phyloP scores from a whole-genome alignment of 2,113 vertebrate genomes.

The Nannospalax galili region DNA sequence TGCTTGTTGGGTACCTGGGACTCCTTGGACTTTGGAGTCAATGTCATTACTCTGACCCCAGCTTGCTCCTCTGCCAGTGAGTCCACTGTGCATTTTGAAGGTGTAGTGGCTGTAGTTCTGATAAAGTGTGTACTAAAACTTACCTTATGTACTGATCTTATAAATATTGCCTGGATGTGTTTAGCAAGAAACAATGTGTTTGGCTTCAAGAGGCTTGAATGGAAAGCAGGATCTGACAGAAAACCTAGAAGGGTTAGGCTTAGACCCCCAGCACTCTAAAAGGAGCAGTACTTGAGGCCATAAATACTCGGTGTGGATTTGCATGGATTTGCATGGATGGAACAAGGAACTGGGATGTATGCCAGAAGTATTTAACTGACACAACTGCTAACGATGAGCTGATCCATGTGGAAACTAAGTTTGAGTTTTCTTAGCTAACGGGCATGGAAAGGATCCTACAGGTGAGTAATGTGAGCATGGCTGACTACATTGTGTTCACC shows the following conservation, averaged over 20 bases:
- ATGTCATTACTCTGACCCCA: accelerated
- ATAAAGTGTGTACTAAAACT: background rate
- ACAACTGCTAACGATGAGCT: background rate
- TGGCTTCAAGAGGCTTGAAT: background rate
- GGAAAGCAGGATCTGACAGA: background rate
- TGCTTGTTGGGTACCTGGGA: background rate
- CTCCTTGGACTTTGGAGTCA: background rate
- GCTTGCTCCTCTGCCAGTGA: background rate
- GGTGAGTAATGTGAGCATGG: background rate
- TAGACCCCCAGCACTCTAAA: background rate
- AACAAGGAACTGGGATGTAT: background rate
- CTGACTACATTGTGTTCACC: background rate
- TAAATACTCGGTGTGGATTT: background rate
- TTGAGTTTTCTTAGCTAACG: background rate
- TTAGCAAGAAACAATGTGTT: background rate
- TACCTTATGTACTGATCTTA: background rate
- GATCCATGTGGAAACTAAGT: accelerated
- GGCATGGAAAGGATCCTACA: background rate
- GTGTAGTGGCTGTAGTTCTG: background rate
- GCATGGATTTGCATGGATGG: background rate
- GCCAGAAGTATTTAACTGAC: background rate
- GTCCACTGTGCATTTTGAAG: background rate
- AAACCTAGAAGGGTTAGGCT: background rate
- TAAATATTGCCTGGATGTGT: background rate
- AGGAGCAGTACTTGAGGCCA: background rate